Evolutionary conservation across 1,140 invertebrate genomes (phyloP), one percentile per base, ranked within the genome.

Genomic region (Papilio machaon): DNA sequence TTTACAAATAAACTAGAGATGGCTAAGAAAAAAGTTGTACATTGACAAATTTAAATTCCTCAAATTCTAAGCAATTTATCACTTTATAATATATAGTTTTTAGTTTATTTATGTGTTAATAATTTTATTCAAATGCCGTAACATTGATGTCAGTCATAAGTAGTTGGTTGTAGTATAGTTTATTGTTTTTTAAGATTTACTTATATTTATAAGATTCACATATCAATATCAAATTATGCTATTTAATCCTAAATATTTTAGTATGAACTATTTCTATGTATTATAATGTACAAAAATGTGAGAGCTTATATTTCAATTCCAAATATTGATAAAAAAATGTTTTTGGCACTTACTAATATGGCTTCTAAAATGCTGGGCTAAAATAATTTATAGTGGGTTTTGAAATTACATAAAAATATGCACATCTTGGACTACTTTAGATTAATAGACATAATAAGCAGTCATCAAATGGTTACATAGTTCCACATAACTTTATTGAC

Each of bases 361-460:
- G 60, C 60, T 64, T 64, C 9, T 64, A 64, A 30, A 64, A 30
- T 64, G 60, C 60, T 64, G 23, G 60, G 60, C 60, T 30, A 64
- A 30, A 64, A n/a, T 64, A 13, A 30, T 64, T 30, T 64, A 58
- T n/a, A 30, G n/a, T 64, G 60, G 23, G 60, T 30, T 35, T 64
- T 64, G 23, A 64, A 30, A 30, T 64, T 10, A 64, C 9, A 30
- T 5, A 64, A 64, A 64, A 64, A 64, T 60, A 64, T 19, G 10
- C n/a, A 64, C 19, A 64, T 64, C 58, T 10, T 64, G 3, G 19
- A 3, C 19, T 64, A 30, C 19, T 19, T 10, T 64, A 23, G 15
- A 8, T 58, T 58, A 60, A 23, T 23, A 60, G 8, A 60, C 1
- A 60, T 23, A 60, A 19, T 60, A 23, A 23, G 19, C 58, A 60